Evolutionary conservation across 2,888 invertebrate species (phyloP).

Genomic region (Pheosia gnoma): DNA sequence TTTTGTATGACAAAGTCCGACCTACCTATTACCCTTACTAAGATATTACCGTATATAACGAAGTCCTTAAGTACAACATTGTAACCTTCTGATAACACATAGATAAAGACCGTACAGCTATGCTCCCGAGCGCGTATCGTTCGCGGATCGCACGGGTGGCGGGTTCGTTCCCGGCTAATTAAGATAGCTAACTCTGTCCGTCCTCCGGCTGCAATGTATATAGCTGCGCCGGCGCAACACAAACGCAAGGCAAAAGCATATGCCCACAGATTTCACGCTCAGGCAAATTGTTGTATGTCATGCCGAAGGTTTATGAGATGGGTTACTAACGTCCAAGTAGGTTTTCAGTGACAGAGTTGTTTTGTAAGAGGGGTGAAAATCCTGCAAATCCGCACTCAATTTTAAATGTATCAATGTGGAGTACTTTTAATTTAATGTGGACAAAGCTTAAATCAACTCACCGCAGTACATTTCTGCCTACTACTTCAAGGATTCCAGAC

Average conservation of each 20-base stretch:
- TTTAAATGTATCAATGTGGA: no score
- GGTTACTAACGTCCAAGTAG: neutral
- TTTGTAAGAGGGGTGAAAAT: no score
- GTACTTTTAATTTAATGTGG: no score
- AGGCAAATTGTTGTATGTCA: conserved; percentile 53
- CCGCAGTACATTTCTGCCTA: no score
- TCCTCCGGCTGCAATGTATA: conserved; percentile 52
- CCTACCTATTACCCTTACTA: no score
- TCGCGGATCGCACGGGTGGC: conserved; percentile 51
- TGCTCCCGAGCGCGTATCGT: conserved; percentile 26
- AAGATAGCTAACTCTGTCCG: conserved; percentile 63
- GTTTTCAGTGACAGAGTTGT: no score
- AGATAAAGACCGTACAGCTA: conserved; percentile 33
- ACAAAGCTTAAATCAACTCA: no score
- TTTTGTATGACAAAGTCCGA: no score
- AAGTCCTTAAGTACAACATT: neutral
- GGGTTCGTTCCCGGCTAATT: conserved; percentile 52
- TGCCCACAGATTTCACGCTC: conserved; percentile 39
- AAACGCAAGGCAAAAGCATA: conserved; percentile 34
- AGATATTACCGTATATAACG: no score
- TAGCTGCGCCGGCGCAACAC: conserved; percentile 55
- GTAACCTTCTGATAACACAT: conserved; percentile 21
- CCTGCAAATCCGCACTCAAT: no score
- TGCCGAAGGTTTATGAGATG: conserved; percentile 25
- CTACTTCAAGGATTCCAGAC: no score